Evolutionary conservation across 2,888 invertebrate species (phyloP).

Genomic region (Agrenia bidenticulata): DNA sequence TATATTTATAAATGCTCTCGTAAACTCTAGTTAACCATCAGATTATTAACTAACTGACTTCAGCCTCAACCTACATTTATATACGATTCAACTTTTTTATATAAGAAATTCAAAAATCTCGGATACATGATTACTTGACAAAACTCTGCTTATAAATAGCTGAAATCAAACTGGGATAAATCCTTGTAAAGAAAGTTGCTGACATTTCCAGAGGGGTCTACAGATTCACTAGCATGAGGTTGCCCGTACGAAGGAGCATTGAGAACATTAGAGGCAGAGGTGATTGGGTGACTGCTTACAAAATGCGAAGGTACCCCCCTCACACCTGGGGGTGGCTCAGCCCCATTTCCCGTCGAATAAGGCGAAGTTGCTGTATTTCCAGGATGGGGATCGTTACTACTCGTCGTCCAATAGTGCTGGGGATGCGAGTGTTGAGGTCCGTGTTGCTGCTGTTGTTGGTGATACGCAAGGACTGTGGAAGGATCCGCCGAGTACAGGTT

Average conservation of each 20-base stretch:
- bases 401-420: neutral
- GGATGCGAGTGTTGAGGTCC: neutral
- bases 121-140: too few species aligned
- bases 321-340: conserved; percentile 16
- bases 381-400: neutral
- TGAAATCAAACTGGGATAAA: conserved; percentile 49
- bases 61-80: too few species aligned
- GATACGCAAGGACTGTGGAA: too few species aligned
- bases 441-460: neutral
- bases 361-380: neutral
- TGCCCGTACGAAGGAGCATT: conserved; percentile 39
- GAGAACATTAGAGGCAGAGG: conserved; percentile 47
- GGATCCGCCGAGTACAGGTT: conserved; percentile 21
- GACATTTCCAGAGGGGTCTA: conserved; percentile 27
- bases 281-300: conserved; percentile 29
- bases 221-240: conserved; percentile 16
- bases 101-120: too few species aligned
- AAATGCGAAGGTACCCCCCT: conserved; percentile 35
- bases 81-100: too few species aligned
- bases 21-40: too few species aligned
- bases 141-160: conserved; percentile 41
- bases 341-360: neutral
- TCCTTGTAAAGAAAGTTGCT: conserved; percentile 49
- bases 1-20: too few species aligned
- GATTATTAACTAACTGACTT: too few species aligned